phyloP scores from a whole-genome alignment of 1,140 invertebrate genomes.

The Cydia splendana region DNA sequence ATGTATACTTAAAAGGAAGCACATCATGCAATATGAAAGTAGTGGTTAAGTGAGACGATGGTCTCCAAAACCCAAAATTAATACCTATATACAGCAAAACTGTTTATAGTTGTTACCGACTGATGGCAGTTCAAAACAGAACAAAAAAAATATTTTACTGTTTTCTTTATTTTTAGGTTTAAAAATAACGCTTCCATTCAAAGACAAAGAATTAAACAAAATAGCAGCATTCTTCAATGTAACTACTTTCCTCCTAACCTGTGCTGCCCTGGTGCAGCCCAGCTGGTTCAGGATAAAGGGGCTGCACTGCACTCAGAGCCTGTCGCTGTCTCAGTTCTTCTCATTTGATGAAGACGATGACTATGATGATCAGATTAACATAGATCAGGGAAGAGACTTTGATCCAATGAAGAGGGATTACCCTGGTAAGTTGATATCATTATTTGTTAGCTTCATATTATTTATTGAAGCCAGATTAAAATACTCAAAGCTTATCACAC shows the following conservation, averaged over 20 bases:
- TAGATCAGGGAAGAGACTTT: constrained; percentile 53
- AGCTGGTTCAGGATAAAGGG: constrained; percentile 80
- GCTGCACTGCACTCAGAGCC: constrained; percentile 73
- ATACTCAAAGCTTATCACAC: no score
- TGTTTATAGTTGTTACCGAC: no score
- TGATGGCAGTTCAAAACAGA: no score
- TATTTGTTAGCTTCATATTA: no score
- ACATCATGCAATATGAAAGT: no score
- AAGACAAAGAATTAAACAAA: constrained; percentile 77
- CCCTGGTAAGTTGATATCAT: constrained; percentile 50
- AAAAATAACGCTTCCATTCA: constrained; percentile 66
- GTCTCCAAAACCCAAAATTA: no score
- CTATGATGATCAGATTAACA: constrained; percentile 55
- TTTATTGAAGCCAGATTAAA: no score
- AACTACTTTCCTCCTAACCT: constrained; percentile 76
- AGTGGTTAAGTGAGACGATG: no score
- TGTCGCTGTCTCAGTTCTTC: constrained; percentile 78
- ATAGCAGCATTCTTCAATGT: constrained; percentile 80
- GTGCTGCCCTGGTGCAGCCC: constrained; percentile 77
- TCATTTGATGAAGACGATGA: constrained; percentile 71
- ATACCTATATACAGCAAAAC: no score
- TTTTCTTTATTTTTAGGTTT: constrained; percentile 54
- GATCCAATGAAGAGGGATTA: constrained; percentile 56
- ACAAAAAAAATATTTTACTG: no score
- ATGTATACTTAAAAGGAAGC: no score